phyloP scores from a whole-genome alignment of 2,888 invertebrate genomes.

The Tetropium fuscum region DNA sequence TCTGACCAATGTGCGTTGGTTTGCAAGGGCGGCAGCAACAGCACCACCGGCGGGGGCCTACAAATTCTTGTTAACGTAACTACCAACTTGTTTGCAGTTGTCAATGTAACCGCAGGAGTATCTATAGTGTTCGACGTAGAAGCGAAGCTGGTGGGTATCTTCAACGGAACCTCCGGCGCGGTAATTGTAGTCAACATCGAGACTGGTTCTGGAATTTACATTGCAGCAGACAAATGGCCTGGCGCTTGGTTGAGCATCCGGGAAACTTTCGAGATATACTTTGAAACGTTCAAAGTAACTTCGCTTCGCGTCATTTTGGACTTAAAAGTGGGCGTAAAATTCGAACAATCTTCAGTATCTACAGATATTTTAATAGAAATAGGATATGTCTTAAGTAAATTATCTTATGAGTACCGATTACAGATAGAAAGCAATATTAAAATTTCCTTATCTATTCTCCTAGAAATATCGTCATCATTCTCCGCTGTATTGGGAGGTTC shows the following conservation, averaged over 20 bases:
- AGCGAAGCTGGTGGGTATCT: slow-evolving; percentile 31
- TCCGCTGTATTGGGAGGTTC: slow-evolving; percentile 23
- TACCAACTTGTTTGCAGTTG: slow-evolving; percentile 31
- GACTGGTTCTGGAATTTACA: slow-evolving; percentile 34
- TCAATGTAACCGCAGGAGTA: slow-evolving; percentile 38
- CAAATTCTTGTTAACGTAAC: slow-evolving; percentile 31
- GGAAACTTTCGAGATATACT: slow-evolving; percentile 34
- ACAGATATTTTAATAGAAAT: slow-evolving; percentile 15
- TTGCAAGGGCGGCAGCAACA: not conserved
- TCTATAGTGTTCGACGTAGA: slow-evolving; percentile 39
- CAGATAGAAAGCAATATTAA: slow-evolving; percentile 20
- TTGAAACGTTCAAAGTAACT: slow-evolving; percentile 25
- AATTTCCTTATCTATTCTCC: slow-evolving; percentile 24
- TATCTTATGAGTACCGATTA: slow-evolving; percentile 24
- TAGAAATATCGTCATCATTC: slow-evolving; percentile 24
- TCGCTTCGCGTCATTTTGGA: slow-evolving; percentile 33
- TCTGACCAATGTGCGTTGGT: slow-evolving; percentile 16
- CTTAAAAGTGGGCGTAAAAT: slow-evolving; percentile 32
- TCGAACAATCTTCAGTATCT: slow-evolving; percentile 28
- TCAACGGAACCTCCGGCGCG: slow-evolving; percentile 37
- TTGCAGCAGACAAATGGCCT: slow-evolving; percentile 28
- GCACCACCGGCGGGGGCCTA: slow-evolving; percentile 18
- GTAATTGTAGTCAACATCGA: slow-evolving; percentile 36
- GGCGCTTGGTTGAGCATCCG: slow-evolving; percentile 31
- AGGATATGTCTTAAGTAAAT: slow-evolving; percentile 23